Base-by-base conservation (phyloP, 2,888 invertebrate genomes). In the Lamellibrachia satsuma region DNA sequence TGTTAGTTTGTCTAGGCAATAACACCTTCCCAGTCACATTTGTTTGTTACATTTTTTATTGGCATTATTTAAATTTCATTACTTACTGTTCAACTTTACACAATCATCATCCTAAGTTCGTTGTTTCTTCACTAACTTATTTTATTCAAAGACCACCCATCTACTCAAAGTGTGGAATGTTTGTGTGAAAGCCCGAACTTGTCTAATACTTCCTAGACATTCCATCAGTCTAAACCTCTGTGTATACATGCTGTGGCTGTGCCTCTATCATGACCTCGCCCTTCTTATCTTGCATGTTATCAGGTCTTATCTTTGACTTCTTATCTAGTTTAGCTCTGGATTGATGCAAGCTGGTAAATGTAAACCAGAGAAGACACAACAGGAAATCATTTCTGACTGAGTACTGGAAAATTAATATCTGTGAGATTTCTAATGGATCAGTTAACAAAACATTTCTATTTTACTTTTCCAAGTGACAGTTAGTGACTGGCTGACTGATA, bases 311-410 rank as follows among this genome's bases (percentile, higher is more conserved):
- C 75, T 75, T 75, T 22, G 15, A 22, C 2, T 75, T 75, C 75
- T 75, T 75, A 75, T 75, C 75, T 75, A 75, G 75, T n/a, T 75
- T 22, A 75, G 75, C 75, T 75, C 75, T 75, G 15, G 75, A 75
- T 15, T 75, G 15, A 75, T 75, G 75, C 75, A 75, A 15, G 75
- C 75, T 75, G 75, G 75, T 22, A 75, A 75, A 75, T 75, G 75
- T 75, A 75, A 75, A 75, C 75, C 75, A 75, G 75, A 22, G 22
- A 4, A 15, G 6, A 4, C 75, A 75, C 75, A 75, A 75, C 22
- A 75, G 75, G 75, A 75, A 75, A 75, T 75, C 4, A 75, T 75
- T 75, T 75, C 75, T 2, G 22, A 75, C 75, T n/a, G n/a, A 55
- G 75, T 75, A 15, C 75, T 75, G 3, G 22, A 75, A 75, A 75